phyloP scores from a whole-genome alignment of 2,888 invertebrate genomes.

The Noctua janthe region DNA sequence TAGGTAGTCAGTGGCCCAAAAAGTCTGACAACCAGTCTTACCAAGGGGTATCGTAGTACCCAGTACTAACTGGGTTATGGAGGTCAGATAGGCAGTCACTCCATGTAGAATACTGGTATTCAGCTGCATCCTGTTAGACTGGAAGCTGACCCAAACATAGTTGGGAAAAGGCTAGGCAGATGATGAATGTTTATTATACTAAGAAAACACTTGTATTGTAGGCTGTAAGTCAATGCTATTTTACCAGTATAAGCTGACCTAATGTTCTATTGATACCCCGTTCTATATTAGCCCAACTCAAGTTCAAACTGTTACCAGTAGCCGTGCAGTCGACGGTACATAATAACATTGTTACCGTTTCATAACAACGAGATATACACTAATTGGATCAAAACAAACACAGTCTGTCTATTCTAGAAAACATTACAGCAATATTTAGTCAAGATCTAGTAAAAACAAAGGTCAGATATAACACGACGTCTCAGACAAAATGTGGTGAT shows the following conservation, averaged over 20 bases:
- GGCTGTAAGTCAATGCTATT: background rate
- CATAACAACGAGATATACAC: background rate
- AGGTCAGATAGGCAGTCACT: no score
- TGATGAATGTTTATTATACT: background rate
- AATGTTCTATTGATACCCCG: background rate
- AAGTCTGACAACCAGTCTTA: no score
- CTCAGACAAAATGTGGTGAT: slow-evolving; percentile 45
- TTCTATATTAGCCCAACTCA: background rate
- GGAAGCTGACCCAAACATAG: no score
- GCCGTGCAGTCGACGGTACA: background rate
- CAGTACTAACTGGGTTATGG: no score
- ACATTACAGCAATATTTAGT: slow-evolving; percentile 11
- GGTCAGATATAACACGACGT: slow-evolving; percentile 33
- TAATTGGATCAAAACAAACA: slow-evolving; percentile 44
- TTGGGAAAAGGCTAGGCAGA: no score
- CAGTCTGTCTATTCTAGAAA: background rate
- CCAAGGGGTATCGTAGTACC: no score
- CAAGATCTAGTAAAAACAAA: slow-evolving; percentile 1
- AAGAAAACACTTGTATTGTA: background rate
- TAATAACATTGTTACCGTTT: background rate
- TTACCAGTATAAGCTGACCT: slow-evolving; percentile 5
- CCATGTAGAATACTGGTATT: no score
- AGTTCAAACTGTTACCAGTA: background rate
- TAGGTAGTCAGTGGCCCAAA: no score
- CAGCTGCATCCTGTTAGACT: no score